Evolutionary conservation across 35 echinoderm and acorn worm species (phyloP), one percentile per base, ranked within the genome.

Genomic region (Holothuria glaberrima): DNA sequence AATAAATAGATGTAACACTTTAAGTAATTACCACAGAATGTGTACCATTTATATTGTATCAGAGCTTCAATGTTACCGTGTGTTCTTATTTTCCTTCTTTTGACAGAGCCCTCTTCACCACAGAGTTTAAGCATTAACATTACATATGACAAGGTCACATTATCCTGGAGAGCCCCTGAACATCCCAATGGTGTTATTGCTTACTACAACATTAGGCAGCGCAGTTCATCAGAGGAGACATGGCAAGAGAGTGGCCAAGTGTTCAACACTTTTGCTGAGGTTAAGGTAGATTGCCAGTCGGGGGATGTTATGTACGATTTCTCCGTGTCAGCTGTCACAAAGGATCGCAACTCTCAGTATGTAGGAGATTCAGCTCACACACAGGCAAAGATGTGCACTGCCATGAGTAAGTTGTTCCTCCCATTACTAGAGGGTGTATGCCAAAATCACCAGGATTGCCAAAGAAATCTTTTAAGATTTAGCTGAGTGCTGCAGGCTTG

Each of bases 171-270:
- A 1, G 16, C 71, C 9, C 71, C 71, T 12, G 33, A 75, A 24
- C 33, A 75, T 38, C 71, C 71, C 22, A 75, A 75, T 38, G 71
- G 71, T n/a, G 31, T 16, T n/a, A 41, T 75, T 41, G 34, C 22
- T 7, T 34, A 10, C 21, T 75, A 75, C 71, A 75, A 32, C 31
- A 41, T 75, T 22, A 32, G 33, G 9, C 44, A 75, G 4, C 71
- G 71, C 34, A 36, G 44, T 32, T 75, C 71, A 6, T 75, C 71
- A n/a, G 34, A 38, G 22, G 34, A 41, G 31, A 12, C 9, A 6
- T 75, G 71, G 71, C 18, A 75, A 41, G 20, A 41, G 12, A 16
- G 12, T 20, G 33, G 19, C 28, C 41, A 19, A 14, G 29, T 75
- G 30, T 3, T 16, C 13, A 75, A 38, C 71, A 75, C 32, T 9